Evolutionary conservation across 2,888 invertebrate species (phyloP).

Genomic region (Ischnura elegans): DNA sequence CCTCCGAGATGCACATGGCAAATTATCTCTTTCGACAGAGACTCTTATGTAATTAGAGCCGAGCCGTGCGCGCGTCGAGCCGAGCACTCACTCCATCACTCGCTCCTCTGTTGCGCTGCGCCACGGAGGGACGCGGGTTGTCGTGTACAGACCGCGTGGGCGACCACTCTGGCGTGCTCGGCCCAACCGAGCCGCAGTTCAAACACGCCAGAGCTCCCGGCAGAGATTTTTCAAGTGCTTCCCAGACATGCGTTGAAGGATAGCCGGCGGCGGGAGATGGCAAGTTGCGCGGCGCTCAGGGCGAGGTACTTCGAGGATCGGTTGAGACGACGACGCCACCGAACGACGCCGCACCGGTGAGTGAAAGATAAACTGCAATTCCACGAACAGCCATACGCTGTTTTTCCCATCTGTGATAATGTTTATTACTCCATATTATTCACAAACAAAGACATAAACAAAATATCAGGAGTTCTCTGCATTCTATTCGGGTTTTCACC

Average conservation of each 20-base stretch:
- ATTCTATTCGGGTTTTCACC: no score
- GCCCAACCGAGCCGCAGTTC: neutral
- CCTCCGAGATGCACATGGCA: neutral
- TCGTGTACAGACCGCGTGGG: neutral
- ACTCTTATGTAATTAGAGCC: neutral
- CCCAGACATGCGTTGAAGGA: neutral
- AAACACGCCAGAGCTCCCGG: neutral
- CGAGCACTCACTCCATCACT: neutral
- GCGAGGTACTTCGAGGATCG: neutral
- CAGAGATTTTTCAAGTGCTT: neutral
- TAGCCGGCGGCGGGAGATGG: neutral
- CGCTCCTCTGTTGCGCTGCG: neutral
- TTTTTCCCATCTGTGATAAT: no score
- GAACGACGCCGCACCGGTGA: neutral
- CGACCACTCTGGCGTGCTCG: neutral
- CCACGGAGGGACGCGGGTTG: neutral
- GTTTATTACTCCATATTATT: no score
- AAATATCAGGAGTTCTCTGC: no score
- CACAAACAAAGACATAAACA: no score
- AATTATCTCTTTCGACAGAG: constrained; percentile 29
- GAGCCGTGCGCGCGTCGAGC: neutral
- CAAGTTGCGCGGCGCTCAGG: neutral
- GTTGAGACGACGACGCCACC: neutral
- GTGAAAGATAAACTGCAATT: no score
- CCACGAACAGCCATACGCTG: no score